Conservation (phyloP, 2,888 invertebrate genomes). For the Rotaria sp. region DNA sequence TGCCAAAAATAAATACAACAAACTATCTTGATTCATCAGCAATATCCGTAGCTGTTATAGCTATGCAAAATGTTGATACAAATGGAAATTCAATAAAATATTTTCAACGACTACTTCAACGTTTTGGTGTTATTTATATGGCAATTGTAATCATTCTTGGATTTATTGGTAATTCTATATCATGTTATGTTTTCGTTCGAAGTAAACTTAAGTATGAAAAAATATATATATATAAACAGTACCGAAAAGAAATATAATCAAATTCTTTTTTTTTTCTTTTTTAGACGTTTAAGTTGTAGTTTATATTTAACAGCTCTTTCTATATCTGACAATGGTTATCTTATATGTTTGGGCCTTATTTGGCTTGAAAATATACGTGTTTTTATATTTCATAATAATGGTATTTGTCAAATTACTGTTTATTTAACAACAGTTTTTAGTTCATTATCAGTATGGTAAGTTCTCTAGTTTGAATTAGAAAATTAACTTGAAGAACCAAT, state of each 20-base stretch:
- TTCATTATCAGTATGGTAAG: conserved; percentile 18
- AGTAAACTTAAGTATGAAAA: neutral
- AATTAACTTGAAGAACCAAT: too few species aligned
- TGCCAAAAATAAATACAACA: neutral
- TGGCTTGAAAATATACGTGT: conserved; percentile 20
- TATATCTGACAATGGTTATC: conserved; percentile 23
- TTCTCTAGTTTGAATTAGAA: too few species aligned
- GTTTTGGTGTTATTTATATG: neutral
- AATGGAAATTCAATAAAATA: neutral
- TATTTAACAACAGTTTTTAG: neutral
- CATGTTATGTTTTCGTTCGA: conserved; percentile 8
- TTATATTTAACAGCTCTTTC: conserved; percentile 12
- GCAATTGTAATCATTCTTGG: neutral
- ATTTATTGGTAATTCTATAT: conserved; percentile 19
- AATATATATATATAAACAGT: too few species aligned
- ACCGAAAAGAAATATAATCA: neutral
- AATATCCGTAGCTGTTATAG: neutral
- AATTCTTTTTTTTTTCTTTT: neutral
- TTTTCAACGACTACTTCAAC: conserved; percentile 2
- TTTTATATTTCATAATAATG: conserved; percentile 12
- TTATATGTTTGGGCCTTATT: neutral
- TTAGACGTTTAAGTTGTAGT: conserved; percentile 26
- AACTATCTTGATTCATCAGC: neutral
- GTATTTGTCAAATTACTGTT: neutral
- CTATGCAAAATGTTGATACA: neutral